Conservation (phyloP, 2,888 invertebrate genomes). For the Acleris literana region DNA sequence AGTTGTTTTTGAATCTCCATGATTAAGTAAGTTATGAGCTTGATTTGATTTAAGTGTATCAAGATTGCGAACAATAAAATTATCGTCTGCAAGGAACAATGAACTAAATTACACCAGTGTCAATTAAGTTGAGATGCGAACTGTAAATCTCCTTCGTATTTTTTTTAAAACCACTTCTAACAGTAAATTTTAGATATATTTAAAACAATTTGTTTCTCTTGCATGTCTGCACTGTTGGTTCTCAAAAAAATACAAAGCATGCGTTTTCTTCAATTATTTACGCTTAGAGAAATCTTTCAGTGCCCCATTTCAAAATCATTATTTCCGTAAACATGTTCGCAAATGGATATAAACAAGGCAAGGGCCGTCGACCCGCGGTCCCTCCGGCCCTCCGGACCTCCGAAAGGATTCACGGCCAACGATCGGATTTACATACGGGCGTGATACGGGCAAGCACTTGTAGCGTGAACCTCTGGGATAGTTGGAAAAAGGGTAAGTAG, state of each 20-base stretch:
- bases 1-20: conserved; percentile 1
- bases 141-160: neutral
- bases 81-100: conserved; percentile 52
- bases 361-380: conserved; percentile 28
- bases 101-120: conserved; percentile 25
- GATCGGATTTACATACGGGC: conserved; percentile 29
- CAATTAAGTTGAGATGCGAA: conserved; percentile 22
- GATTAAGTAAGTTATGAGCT: neutral
- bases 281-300: too few species aligned
- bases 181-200: too few species aligned
- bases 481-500: too few species aligned
- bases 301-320: too few species aligned
- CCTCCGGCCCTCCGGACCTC: conserved; percentile 25
- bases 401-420: conserved; percentile 32
- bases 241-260: too few species aligned
- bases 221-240: too few species aligned
- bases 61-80: conserved; percentile 57
- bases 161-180: too few species aligned
- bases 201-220: too few species aligned
- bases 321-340: conserved; percentile 9
- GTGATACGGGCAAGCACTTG: neutral
- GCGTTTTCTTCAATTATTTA: too few species aligned
- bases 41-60: conserved; percentile 35
- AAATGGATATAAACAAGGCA: conserved; percentile 15
- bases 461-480: too few species aligned